Conservation (phyloP, 1,140 invertebrate genomes). For the Lerema accius region DNA sequence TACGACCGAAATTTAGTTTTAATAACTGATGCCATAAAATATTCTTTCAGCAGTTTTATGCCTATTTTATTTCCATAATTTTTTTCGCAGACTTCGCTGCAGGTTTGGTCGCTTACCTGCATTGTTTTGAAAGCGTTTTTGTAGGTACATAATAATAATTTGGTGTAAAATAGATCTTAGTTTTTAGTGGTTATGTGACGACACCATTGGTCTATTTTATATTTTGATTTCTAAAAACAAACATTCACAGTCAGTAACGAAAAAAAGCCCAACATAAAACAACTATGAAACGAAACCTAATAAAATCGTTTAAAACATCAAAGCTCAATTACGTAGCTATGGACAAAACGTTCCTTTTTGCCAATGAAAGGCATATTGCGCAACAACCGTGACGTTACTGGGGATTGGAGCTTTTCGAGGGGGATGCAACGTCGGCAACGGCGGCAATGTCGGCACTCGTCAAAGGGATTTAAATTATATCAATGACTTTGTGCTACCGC, state of each 20-base stretch:
- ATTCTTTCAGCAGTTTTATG: conserved; percentile 11
- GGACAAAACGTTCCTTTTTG: conserved; percentile 2
- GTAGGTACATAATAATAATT: too few species aligned
- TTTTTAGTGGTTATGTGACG: too few species aligned
- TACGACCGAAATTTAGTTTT: conserved; percentile 51
- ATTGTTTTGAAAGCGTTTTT: too few species aligned
- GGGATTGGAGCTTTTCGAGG: conserved; percentile 49
- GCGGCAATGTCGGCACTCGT: conserved; percentile 58
- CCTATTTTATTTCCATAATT: not conserved
- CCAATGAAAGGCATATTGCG: conserved; percentile 2
- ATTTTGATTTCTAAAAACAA: too few species aligned
- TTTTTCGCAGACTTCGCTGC: not conserved
- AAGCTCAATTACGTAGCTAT: not conserved
- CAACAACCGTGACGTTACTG: conserved; percentile 22
- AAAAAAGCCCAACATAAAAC: too few species aligned
- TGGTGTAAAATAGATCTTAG: too few species aligned
- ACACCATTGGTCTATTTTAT: too few species aligned
- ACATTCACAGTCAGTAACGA: too few species aligned
- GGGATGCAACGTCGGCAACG: conserved; percentile 63
- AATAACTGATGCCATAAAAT: conserved; percentile 36
- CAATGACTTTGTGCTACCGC: conserved; percentile 76
- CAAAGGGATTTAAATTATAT: conserved; percentile 77
- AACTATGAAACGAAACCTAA: too few species aligned
- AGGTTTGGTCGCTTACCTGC: not conserved
- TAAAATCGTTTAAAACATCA: not conserved